These are phyloP conservation scores for Cephus runcator DNA, from an alignment of 2,888 invertebrate species.

Conservation along the genomic window DNA sequence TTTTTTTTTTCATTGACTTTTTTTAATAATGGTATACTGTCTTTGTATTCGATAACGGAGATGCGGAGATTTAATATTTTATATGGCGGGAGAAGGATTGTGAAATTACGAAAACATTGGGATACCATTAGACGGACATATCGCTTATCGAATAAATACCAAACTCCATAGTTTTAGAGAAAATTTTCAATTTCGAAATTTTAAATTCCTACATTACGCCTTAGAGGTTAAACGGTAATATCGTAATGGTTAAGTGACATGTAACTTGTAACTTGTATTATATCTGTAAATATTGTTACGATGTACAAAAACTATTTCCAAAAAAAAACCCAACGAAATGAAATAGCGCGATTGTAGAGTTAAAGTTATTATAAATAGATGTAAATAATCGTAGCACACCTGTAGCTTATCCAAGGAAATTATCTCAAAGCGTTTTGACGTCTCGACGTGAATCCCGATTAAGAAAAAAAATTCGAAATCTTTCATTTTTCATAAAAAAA, in stretches of 20 bases:
- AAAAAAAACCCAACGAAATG: constrained; percentile 41
- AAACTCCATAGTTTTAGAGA: constrained; percentile 48
- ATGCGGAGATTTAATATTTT: background rate
- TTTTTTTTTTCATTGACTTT: background rate
- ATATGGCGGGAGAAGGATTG: background rate
- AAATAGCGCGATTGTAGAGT: constrained; percentile 51
- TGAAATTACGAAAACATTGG: background rate
- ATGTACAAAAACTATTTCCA: constrained; percentile 56
- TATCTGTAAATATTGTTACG: constrained; percentile 61
- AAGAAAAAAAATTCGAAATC: background rate
- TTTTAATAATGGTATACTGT: background rate
- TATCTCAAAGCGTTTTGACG: background rate
- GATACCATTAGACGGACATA: constrained; percentile 50
- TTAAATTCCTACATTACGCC: constrained; percentile 36
- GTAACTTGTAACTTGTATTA: constrained; percentile 54
- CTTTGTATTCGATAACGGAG: background rate
- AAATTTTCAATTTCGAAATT: constrained; percentile 49
- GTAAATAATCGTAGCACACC: constrained; percentile 58
- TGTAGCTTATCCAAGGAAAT: constrained; percentile 44
- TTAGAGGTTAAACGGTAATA: constrained; percentile 48
- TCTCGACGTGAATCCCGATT: background rate
- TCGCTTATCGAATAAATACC: constrained; percentile 54
- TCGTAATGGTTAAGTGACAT: constrained; percentile 30
- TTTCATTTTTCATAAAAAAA: background rate
- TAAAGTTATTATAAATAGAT: constrained; percentile 57